Evolutionary conservation across 2,797 vertebrate species (phyloP), one percentile per base, ranked within the genome.

Genomic region (Adelosebastes latens): DNA sequence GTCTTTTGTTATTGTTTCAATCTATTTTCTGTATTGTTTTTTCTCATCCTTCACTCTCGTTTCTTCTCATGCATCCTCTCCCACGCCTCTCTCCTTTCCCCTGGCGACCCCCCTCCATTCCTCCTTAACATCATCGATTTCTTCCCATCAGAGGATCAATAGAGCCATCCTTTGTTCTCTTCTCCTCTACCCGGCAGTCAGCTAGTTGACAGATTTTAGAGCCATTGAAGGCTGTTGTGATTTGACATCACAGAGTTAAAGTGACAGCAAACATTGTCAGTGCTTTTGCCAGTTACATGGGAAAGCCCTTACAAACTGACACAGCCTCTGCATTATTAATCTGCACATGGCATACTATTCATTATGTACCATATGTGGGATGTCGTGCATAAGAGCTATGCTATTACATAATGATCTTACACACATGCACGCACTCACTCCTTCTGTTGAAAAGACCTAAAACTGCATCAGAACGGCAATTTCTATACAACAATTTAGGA

Each of bases 261-360:
- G 10, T 61, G 68, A 46, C 25, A 8, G 42, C n/a, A 78, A 25
- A 27, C 29, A 53, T 24, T 68, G 27, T 63, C 52, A 34, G 8
- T 27, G 34, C 1, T 72, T 73, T 69, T 39, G 24, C 29, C 34
- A 20, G 79, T 68, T 82, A 70, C 42, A 70, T 11, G n/a, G 79
- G 53, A 84, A 90, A 86, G 53, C 78, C 64, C 74, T 84, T 52
- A 67, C 53, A 67, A 36, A 24, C 69, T 24, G 9, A 32, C 63
- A 3, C 11, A 0, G 65, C 49, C 67, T 65, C 66, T 87, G 74
- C 31, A 85, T 87, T 80, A 83, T 89, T 87, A 20, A 89, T 80
- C n/a, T 73, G n/a, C 39, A 12, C 25, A 65, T 27, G 31, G 24
- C 63, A 16, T 12, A 5, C 12, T 25, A 64, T 82, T 87, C 39